phyloP scores from a whole-genome alignment of 1,140 invertebrate species.

The Uloborus diversus region DNA sequence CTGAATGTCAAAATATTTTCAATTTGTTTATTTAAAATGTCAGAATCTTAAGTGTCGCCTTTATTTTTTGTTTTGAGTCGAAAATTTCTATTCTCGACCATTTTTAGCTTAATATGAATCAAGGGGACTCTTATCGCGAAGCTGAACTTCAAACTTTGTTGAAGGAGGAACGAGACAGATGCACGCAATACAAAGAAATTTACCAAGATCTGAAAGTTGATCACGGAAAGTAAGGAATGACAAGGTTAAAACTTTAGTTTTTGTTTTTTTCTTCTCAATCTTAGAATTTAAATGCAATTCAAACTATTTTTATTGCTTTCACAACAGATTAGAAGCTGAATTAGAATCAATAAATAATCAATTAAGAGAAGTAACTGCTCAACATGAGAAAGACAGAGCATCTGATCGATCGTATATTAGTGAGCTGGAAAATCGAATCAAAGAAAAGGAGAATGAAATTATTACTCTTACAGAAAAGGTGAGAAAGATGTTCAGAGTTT shows the following conservation, averaged over 20 bases:
- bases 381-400: conserved; percentile 8
- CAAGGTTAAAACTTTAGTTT: neutral
- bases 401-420: neutral
- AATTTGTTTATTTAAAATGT: too few species aligned
- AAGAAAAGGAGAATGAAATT: conserved; percentile 36
- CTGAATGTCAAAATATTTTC: too few species aligned
- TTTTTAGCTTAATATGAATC: conserved; percentile 8
- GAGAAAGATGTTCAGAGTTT: too few species aligned
- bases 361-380: conserved; percentile 13
- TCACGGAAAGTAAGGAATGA: conserved; percentile 19
- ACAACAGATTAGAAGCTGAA: conserved; percentile 27
- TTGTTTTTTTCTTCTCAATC: neutral
- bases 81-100: neutral
- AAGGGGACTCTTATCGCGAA: neutral
- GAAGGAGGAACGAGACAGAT: conserved; percentile 22
- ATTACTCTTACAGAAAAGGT: neutral
- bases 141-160: conserved; percentile 27
- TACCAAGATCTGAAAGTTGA: conserved; percentile 36
- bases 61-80: too few species aligned
- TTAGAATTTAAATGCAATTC: neutral
- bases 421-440: conserved; percentile 25
- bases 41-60: too few species aligned
- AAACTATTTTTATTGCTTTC: neutral
- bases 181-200: conserved; percentile 23
- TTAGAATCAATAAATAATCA: conserved; percentile 12